Base-by-base conservation (phyloP, 2,797 vertebrate species). In the Selene dorsalis region DNA sequence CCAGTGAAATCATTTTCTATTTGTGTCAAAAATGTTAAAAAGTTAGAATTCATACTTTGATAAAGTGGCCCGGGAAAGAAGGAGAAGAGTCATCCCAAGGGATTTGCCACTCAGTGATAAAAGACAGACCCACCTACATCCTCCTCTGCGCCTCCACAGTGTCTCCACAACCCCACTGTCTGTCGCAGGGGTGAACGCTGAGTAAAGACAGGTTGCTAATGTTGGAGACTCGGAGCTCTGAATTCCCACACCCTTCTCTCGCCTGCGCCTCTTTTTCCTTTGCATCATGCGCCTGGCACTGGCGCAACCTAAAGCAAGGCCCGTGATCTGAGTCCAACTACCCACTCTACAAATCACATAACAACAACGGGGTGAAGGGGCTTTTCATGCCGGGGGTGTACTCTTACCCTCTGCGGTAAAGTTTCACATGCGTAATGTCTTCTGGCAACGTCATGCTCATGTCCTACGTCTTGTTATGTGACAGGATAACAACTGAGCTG, bases 281-380 rank as follows among this genome's bases (percentile, higher is more conserved):
- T 93, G 87, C 92, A 89, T 93, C 92, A 93, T 87, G 57, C 4
- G 69, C 86, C 74, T 92, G 92, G 91, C 89, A 88, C 80, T 32
- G n/a, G 67, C 53, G 35, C 82, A 84, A 85, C 61, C 70, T 77
- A 35, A 48, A 80, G 74, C 82, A 47, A 20, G 75, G 84, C 84
- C 87, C 77, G 83, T 90, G 88, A 93, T 91, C 87, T 88, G 84
- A 92, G 84, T 80, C 82, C 77, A 80, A 38, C 88, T 87, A 83
- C 89, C 80, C 82, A 64, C 81, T 83, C 84, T 81, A 88, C 89
- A 91, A 93, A 92, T 92, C 91, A 87, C 88, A 82, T 74, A 84
- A 79, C 88, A 87, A 88, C 84, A 85, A 60, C 69, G 84, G 80
- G 80, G 81, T 45, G 81, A 82, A 82, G 83, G 85, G 83, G 84